Evolutionary conservation across 2,888 invertebrate species (phyloP).

Genomic region (Caenorhabditis sp.): DNA sequence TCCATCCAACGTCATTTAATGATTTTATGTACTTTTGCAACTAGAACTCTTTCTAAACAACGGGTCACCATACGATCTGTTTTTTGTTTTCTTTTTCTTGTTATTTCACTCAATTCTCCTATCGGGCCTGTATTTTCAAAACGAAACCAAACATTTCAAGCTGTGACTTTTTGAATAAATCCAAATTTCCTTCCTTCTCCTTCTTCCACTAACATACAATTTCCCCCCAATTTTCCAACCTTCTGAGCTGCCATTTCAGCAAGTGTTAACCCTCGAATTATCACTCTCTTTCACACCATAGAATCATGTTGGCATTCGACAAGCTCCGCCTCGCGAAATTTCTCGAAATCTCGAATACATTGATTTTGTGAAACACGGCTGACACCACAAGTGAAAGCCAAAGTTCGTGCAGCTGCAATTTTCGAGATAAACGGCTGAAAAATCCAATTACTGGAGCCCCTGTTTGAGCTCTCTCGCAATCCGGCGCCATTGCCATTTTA

Average conservation of each 20-base stretch:
- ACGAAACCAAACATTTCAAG: conserved; percentile 40
- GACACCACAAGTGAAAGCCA: conserved; percentile 36
- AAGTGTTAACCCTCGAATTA: too few relatives aligned
- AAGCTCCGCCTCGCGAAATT: conserved; percentile 23
- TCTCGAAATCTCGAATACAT: not conserved
- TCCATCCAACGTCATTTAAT: conserved; percentile 24
- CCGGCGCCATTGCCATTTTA: conserved; percentile 16
- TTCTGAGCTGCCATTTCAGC: not conserved
- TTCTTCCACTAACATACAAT: not conserved
- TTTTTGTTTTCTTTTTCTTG: conserved; percentile 29
- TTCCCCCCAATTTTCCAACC: not conserved
- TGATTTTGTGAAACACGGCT: not conserved
- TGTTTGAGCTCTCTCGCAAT: conserved; percentile 8
- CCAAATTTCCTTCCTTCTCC: conserved; percentile 11
- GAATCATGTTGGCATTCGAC: not conserved
- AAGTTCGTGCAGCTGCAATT: conserved; percentile 63
- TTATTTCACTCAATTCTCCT: conserved; percentile 19
- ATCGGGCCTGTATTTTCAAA: conserved; percentile 17
- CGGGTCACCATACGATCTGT: conserved; percentile 35
- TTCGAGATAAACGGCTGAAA: conserved; percentile 44
- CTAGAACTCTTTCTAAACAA: conserved; percentile 5
- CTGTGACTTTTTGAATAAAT: conserved; percentile 27
- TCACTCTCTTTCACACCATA: not conserved
- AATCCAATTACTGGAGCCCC: conserved; percentile 52
- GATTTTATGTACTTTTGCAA: conserved; percentile 33